Evolutionary conservation across 2,113 vertebrate genomes (phyloP), one percentile per base, ranked within the genome.

Genomic region (Rhodinocichla rosea): DNA sequence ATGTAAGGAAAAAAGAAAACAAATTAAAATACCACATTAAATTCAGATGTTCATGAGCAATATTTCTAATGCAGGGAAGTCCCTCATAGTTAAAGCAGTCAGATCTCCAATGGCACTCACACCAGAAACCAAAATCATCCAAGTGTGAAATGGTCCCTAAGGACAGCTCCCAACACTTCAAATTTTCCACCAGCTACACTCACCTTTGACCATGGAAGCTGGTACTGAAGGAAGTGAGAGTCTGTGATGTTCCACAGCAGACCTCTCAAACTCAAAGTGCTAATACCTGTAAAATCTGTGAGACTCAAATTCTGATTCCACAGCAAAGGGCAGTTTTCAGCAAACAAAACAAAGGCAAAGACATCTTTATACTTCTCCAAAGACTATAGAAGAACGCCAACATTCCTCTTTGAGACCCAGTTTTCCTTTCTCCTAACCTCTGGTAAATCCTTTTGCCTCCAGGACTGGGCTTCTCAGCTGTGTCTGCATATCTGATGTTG

Each of bases 401-500:
- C 17, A 18, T 45, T 91, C 11, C n/a, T 28, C 33, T 84, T 37
- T 26, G 28, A 27, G 13, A 71, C 39, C 82, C n/a, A 39, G 35
- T 83, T 85, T 90, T 85, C 57, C 49, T 24, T 28, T 73, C 67
- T 82, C 32, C 49, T 83, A 85, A 94, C 27, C 40, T 84, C 44
- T 84, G 19, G 59, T 63, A 94, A 83, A 10, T 57, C 27, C 55
- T 84, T 23, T n/a, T 70, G 17, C 59, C 53, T n/a, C n/a, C 22
- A 65, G 12, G 32, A 64, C 39, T 21, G 75, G 19, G 33, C 33
- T 69, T 82, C 62, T 79, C 62, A 76, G 15, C 32, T 76, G 57
- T 0, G 0, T 26, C 32, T 80, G 26, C 1, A 0, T 50, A 81
- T 55, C 45, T 37, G 16, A 88, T 56, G 55, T 57, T 11, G 10